phyloP scores from a whole-genome alignment of 2,113 vertebrate species.

The Bombycilla garrulus region DNA sequence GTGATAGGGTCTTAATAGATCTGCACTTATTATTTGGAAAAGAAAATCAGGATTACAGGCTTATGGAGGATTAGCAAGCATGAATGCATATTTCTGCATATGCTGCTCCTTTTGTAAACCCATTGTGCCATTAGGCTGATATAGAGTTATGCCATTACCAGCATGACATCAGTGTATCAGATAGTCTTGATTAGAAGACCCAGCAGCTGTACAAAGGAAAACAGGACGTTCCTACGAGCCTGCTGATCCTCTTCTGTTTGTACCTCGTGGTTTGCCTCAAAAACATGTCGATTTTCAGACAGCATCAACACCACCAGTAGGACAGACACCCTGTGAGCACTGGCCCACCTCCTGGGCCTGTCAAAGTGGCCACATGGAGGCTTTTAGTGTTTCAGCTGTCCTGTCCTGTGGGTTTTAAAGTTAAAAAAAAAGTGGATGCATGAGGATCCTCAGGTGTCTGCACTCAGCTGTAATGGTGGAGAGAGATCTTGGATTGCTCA shows the following conservation, averaged over 20 bases:
- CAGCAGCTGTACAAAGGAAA: background rate
- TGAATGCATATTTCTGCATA: background rate
- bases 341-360: background rate
- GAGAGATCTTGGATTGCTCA: background rate
- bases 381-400: background rate
- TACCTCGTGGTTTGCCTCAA: background rate
- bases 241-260: background rate
- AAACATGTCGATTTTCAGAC: background rate
- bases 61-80: constrained; percentile 49
- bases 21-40: constrained; percentile 28
- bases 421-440: background rate
- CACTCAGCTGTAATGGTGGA: background rate
- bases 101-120: constrained; percentile 44
- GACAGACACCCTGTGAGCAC: background rate
- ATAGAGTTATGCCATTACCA: background rate
- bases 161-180: constrained; percentile 23
- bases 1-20: constrained; percentile 28
- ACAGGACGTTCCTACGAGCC: background rate
- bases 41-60: constrained; percentile 55
- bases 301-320: background rate
- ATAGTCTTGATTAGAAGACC: background rate
- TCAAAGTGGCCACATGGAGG: background rate
- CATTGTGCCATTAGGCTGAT: constrained; percentile 31
- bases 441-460: background rate
- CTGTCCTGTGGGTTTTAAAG: background rate